Conservation (phyloP, 2,113 vertebrate genomes). For the Romanogobio albipinnatus region DNA sequence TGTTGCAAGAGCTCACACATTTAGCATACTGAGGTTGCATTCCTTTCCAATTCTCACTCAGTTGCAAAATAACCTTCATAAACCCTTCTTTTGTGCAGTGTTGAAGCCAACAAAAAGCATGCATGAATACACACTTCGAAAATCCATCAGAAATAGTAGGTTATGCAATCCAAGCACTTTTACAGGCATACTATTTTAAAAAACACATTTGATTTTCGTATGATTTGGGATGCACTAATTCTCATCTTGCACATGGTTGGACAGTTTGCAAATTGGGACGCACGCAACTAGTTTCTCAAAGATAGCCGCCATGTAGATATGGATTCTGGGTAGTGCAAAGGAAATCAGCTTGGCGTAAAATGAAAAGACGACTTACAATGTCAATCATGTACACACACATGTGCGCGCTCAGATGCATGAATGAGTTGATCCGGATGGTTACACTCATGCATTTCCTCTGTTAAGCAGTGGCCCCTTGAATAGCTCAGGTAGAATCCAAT, state of each 20-base stretch:
- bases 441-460: slow-evolving; percentile 34
- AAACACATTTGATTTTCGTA: not conserved
- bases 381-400: slow-evolving; percentile 37
- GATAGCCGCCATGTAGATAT: not conserved
- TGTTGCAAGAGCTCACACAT: not conserved
- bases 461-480: slow-evolving; percentile 66
- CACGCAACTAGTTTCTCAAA: slow-evolving; percentile 7
- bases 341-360: slow-evolving; percentile 47
- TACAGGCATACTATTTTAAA: not conserved
- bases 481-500: slow-evolving; percentile 81
- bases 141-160: not conserved
- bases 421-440: slow-evolving; percentile 60
- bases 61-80: not conserved
- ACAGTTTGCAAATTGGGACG: not conserved
- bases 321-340: slow-evolving; percentile 18
- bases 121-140: not conserved
- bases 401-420: slow-evolving; percentile 50
- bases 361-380: slow-evolving; percentile 40
- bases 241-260: slow-evolving; percentile 7
- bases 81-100: not conserved
- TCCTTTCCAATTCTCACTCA: not conserved
- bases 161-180: slow-evolving; percentile 5
- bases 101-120: not conserved
- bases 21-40: not conserved
- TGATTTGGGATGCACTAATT: not conserved